Percentiles rank a stretch among this genome's conserved stretches.
Conservation (phyloP, 1,140 invertebrate species). For the Hypsibius dujardini region DNA sequence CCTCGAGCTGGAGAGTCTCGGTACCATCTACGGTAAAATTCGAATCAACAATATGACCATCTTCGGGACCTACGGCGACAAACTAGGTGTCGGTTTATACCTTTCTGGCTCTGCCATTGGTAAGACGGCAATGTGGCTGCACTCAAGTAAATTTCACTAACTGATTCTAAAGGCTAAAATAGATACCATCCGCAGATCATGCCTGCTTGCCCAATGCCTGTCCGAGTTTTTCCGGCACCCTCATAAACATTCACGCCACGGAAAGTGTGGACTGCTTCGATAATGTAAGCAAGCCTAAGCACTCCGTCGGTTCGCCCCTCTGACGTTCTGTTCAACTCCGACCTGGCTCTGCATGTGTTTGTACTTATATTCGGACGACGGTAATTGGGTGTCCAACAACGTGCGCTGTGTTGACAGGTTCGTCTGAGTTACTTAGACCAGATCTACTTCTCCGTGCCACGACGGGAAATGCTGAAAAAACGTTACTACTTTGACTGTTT, state of each 20-base stretch:
- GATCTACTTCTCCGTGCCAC: constrained; percentile 5
- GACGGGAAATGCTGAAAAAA: neutral
- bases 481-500: constrained; percentile 10
- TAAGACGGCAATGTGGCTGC: no score
- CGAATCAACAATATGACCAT: constrained; percentile 16
- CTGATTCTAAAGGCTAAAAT: no score
- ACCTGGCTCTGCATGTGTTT: no score
- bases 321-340: neutral
- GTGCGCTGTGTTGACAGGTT: constrained; percentile 3
- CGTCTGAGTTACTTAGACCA: constrained; percentile 16
- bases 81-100: constrained; percentile 13
- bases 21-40: neutral
- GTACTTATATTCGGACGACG: no score
- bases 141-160: no score
- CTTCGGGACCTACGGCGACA: constrained; percentile 15
- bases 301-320: neutral
- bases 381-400: neutral
- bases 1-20: neutral
- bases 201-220: constrained; percentile 13
- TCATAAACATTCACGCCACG: constrained; percentile 1
- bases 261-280: constrained; percentile 16
- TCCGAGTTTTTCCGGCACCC: constrained; percentile 10
- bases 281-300: neutral
- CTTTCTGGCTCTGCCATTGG: neutral
- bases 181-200: neutral